Evolutionary conservation across 2,888 invertebrate species (phyloP), one percentile per base, ranked within the genome.

Genomic region (Spatulosminthurus flaviceps): DNA sequence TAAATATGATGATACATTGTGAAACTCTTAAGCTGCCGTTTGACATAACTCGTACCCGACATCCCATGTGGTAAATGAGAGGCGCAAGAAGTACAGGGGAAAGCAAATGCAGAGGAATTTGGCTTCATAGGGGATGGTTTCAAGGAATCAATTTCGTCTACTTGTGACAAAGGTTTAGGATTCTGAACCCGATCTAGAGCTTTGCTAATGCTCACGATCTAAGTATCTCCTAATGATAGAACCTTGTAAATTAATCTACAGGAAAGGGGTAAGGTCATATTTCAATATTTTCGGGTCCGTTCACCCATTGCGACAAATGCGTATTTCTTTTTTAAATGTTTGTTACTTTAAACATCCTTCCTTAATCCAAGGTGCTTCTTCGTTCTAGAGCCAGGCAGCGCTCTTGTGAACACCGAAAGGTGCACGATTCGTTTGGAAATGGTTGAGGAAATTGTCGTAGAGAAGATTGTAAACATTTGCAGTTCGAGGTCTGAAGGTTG

Each of bases 321-420:
- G n/a, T n/a, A n/a, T n/a, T n/a, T n/a, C n/a, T n/a, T n/a, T n/a
- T n/a, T n/a, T n/a, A n/a, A n/a, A n/a, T n/a, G n/a, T n/a, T n/a
- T n/a, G 1, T 80, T 74, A 85, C 85, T 89, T 88, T 16, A 87
- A 86, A 43, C 90, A 89, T 0, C 91, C 92, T 0, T 87, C 86
- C 11, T 88, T 87, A 78, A 89, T 87, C 29, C 86, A 86, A 28
- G 86, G 81, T 76, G 84, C 85, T 29, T 83, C 82, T 5, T 81
- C 43, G 9, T 79, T 81, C 34, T 70, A 81, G 84, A 92, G 91
- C 91, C 92, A 92, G 5, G 90, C 90, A 1, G 92, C 91, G 86
- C 93, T 92, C 71, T 92, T 87, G 86, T 90, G 92, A 84, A 92
- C 89, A 0, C 92, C 92, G 86, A 92, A 92, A 0, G 93, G 93